Evolutionary conservation across 2,797 vertebrate species (phyloP), one percentile per base, ranked within the genome.

Genomic region (Balearica regulorum): DNA sequence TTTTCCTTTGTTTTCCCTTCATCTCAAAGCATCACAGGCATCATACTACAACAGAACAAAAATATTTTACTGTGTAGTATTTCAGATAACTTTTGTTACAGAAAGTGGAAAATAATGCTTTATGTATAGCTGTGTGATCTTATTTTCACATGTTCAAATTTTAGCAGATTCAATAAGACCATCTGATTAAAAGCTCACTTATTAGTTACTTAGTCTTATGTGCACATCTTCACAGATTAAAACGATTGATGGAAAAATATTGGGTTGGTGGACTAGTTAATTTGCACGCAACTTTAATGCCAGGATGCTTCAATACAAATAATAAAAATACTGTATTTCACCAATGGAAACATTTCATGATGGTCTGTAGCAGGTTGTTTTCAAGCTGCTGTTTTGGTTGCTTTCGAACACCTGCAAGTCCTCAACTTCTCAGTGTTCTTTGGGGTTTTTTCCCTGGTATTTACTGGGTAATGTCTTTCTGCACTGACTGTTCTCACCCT

Each of bases 191-290:
- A 26, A 61, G 14, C 14, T 70, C 1, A 0, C 35, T 13, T 37
- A 0, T n/a, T 16, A 3, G n/a, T 55, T 46, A 22, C 16, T 16
- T 33, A 16, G 58, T n/a, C 13, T 24, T 25, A 4, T 2, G 41
- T 29, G 33, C 15, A 0, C 4, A 2, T 31, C 29, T n/a, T 15
- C 1, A 0, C 24, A 7, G 46, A 17, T 29, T 0, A 1, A 12
- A 21, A 8, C 4, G 4, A 14, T 37, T 19, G 25, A n/a, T 5
- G 44, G n/a, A 13, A 11, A 2, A 29, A 8, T 1, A 2, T 0
- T 13, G 10, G 51, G 35, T 21, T 65, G 53, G 48, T 16, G 22
- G 26, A 11, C 8, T 11, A 5, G 53, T 41, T 65, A 35, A 33
- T 48, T 53, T 43, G 14, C 7, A 3, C 13, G 22, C 24, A n/a